phyloP scores from a whole-genome alignment of 2,888 invertebrate species.

The Pristionchus mayeri region DNA sequence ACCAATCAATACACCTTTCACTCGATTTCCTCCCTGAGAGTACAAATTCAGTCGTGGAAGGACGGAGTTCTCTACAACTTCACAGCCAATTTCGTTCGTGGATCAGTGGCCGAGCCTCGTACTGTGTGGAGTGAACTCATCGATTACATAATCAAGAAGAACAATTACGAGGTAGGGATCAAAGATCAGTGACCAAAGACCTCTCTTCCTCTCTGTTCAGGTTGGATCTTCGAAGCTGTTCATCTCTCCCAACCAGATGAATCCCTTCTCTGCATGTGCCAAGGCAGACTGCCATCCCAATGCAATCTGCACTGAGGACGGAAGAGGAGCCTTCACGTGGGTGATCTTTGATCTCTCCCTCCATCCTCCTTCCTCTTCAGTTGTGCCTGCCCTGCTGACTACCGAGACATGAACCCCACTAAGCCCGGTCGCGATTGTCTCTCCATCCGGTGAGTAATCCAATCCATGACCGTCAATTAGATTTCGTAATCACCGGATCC shows the following conservation, averaged over 20 bases:
- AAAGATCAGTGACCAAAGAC: conserved; percentile 36
- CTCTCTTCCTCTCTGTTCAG: conserved; percentile 48
- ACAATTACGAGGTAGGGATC: conserved; percentile 61
- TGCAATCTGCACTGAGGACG: conserved; percentile 64
- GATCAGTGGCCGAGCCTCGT: conserved; percentile 62
- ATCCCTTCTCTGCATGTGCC: conserved; percentile 70
- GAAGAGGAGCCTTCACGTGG: conserved; percentile 58
- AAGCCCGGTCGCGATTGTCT: conserved; percentile 66
- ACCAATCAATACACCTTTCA: not conserved
- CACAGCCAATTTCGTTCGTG: conserved; percentile 66
- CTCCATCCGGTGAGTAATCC: conserved; percentile 47
- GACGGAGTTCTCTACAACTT: conserved; percentile 71
- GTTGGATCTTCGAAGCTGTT: conserved; percentile 69
- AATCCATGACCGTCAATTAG: not conserved
- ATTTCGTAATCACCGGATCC: not conserved
- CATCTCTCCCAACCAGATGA: conserved; percentile 69
- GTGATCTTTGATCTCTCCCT: not conserved
- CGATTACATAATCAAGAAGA: conserved; percentile 64
- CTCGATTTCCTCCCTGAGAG: not conserved
- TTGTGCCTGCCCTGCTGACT: conserved; percentile 61
- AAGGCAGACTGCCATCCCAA: conserved; percentile 63
- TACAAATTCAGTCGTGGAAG: conserved; percentile 62
- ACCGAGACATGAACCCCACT: conserved; percentile 66
- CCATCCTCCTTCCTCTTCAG: not conserved
- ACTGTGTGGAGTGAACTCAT: conserved; percentile 63